Evolutionary conservation across 2,888 invertebrate species (phyloP), one percentile per base, ranked within the genome.

Genomic region (Andrena minutula): DNA sequence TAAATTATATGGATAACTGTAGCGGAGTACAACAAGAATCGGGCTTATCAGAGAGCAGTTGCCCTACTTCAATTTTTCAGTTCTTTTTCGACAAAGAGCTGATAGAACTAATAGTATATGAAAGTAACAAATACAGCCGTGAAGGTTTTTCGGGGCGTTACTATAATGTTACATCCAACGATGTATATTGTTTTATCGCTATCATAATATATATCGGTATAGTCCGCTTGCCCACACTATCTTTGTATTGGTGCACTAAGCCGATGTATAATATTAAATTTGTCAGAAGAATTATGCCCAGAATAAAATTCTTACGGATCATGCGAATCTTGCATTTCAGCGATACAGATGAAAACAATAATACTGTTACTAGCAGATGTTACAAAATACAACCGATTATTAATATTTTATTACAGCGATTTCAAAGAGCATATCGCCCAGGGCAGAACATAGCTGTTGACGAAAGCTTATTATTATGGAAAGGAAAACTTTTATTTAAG

Each of bases 401-500:
- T n/a, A n/a, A n/a, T n/a, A n/a, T n/a, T n/a, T n/a, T n/a, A n/a
- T n/a, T n/a, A n/a, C n/a, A n/a, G n/a, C n/a, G n/a, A n/a, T n/a
- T n/a, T n/a, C n/a, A n/a, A n/a, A n/a, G n/a, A n/a, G n/a, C n/a
- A n/a, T n/a, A n/a, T n/a, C n/a, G n/a, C n/a, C n/a, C n/a, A n/a
- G n/a, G n/a, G n/a, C n/a, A n/a, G n/a, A n/a, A n/a, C n/a, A n/a
- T n/a, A n/a, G n/a, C n/a, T n/a, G n/a, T 20, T n/a, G 51, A 20
- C n/a, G 51, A 51, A 51, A 51, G 51, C n/a, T 20, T 51, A n/a
- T n/a, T 75, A 32, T 23, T 49, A 26, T 75, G 32, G 66, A 66
- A 75, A 75, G 65, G 65, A 2, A 53, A 35, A 58, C 60, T 74
- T 4, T 32, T n/a, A 20, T 72, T 64, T 32, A 63, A 58, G 32